Evolutionary conservation across 2,113 vertebrate species (phyloP).

Genomic region (Pelmatolapia mariae): DNA sequence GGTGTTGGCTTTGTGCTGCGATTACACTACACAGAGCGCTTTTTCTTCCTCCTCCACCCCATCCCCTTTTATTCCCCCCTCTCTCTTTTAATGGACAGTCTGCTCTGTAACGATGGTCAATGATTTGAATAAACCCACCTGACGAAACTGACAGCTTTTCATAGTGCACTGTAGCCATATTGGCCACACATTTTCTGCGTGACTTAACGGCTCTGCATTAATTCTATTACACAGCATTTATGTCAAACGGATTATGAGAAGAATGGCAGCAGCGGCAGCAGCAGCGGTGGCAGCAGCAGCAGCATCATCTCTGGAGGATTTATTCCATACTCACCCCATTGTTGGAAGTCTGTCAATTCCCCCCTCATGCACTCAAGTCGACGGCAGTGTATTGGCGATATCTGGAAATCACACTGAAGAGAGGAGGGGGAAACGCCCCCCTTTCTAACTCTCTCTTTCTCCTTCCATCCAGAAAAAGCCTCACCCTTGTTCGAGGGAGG

Average conservation of each 20-base stretch:
- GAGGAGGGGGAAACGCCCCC: slow-evolving; percentile 58
- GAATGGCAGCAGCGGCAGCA: background rate
- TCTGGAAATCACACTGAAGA: slow-evolving; percentile 58
- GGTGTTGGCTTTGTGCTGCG: slow-evolving; percentile 25
- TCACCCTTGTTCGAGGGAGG: background rate
- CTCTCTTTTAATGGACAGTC: background rate
- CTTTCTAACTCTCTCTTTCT: slow-evolving; percentile 47
- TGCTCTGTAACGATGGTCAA: slow-evolving; percentile 3
- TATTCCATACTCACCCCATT: slow-evolving; percentile 58
- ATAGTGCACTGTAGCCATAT: slow-evolving; percentile 28
- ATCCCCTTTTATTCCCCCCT: background rate
- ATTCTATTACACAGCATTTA: slow-evolving; percentile 35
- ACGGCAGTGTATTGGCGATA: slow-evolving; percentile 48
- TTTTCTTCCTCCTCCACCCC: background rate
- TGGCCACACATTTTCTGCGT: slow-evolving; percentile 23
- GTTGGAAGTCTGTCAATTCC: slow-evolving; percentile 61
- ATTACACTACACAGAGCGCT: background rate
- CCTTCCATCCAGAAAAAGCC: background rate
- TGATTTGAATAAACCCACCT: slow-evolving; percentile 11
- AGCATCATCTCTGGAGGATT: slow-evolving; percentile 9
- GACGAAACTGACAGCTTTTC: slow-evolving; percentile 23
- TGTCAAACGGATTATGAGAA: slow-evolving; percentile 12
- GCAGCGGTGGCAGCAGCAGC: background rate
- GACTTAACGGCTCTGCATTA: slow-evolving; percentile 8
- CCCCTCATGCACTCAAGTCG: slow-evolving; percentile 39